Evolutionary conservation across 2,113 vertebrate genomes (phyloP).

Genomic region (Columba livia): DNA sequence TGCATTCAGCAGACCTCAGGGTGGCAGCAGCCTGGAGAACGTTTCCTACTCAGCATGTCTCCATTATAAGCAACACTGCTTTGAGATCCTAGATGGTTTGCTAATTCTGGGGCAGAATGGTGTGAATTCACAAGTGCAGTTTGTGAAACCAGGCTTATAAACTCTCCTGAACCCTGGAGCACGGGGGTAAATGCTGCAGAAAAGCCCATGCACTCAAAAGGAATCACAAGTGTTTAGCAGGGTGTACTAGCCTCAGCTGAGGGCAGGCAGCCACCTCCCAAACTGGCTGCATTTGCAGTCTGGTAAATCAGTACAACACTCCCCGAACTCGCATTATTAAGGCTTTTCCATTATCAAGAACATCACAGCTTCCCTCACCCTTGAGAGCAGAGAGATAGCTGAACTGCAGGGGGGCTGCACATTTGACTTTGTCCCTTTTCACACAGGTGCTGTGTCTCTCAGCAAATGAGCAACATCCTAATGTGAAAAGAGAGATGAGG

Average conservation of each 20-base stretch:
- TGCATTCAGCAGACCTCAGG: background rate
- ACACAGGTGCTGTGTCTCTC: background rate
- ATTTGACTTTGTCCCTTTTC: background rate
- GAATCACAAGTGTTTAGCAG: background rate
- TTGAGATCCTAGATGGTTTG: background rate
- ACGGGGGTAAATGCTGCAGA: background rate
- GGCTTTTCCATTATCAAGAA: conserved; percentile 35
- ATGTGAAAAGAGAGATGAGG: background rate
- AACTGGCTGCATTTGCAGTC: background rate
- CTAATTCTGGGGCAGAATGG: background rate
- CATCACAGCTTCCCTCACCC: background rate
- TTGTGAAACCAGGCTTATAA: background rate
- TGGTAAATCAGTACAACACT: background rate
- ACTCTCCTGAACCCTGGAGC: background rate
- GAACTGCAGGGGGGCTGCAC: background rate
- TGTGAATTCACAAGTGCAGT: background rate
- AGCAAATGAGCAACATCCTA: background rate
- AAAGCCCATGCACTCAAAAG: background rate
- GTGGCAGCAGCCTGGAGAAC: background rate
- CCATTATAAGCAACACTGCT: rapidly evolving
- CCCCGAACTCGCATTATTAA: background rate
- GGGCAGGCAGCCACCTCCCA: background rate
- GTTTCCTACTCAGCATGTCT: background rate
- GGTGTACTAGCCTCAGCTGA: background rate
- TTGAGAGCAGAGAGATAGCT: background rate